A percentile compares a stretch with the other conserved stretches of the same genome.
These are phyloP conservation scores for Rhea pennata DNA, from an alignment of 2,113 vertebrate species.

Conservation along the genomic window DNA sequence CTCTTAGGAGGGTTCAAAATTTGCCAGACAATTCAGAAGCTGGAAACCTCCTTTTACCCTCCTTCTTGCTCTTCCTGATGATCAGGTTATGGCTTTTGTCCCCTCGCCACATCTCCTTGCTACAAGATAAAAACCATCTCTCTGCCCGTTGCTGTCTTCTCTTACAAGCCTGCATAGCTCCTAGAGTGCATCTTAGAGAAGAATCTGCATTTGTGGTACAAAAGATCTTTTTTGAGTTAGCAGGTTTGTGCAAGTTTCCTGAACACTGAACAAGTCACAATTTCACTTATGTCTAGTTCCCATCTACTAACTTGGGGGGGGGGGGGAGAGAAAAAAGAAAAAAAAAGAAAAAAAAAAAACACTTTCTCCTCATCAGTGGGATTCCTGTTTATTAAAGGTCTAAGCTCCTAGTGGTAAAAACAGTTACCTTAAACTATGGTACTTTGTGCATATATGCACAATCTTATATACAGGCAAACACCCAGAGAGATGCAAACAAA, in stretches of 20 bases:
- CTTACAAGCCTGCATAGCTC: not conserved
- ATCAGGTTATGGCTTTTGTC: not conserved
- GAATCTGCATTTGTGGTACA: not conserved
- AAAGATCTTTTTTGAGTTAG: not conserved
- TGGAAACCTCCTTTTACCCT: not conserved
- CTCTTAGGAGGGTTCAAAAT: not conserved
- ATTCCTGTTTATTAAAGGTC: not conserved
- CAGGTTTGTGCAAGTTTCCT: not conserved
- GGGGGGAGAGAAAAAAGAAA: too few species aligned
- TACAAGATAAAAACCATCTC: not conserved
- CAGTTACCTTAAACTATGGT: not conserved
- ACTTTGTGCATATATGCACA: not conserved
- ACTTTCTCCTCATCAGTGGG: not conserved
- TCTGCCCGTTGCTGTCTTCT: not conserved
- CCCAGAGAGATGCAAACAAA: not conserved
- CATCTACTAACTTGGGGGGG: not conserved
- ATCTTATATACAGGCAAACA: not conserved
- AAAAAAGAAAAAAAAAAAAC: not conserved
- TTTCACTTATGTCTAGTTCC: not conserved
- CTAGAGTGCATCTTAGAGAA: not conserved
- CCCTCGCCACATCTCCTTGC: accelerated
- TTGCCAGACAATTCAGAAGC: not conserved
- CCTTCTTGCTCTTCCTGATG: not conserved
- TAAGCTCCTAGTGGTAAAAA: not conserved
- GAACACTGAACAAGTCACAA: not conserved